A percentile compares a stretch with the other conserved stretches of the same genome.
These are phyloP conservation scores for Drosophila aff. DNA, from an alignment of 1,140 invertebrate species.

Conservation along the genomic window DNA sequence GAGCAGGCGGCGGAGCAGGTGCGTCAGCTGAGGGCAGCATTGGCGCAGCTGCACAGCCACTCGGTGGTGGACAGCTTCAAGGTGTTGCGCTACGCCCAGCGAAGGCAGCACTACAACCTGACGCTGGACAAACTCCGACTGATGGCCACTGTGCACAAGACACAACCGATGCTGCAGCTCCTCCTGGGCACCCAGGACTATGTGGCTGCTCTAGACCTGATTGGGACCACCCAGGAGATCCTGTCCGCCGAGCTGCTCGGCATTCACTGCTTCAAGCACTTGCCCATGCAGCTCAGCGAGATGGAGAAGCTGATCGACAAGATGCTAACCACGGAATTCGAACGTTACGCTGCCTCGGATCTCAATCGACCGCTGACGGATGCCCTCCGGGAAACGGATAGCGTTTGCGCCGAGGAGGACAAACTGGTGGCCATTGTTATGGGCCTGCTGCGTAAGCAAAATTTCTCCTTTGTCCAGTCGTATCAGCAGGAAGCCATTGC, in stretches of 20 bases:
- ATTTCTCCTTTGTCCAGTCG: constrained; percentile 94
- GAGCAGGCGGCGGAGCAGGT: constrained; percentile 93
- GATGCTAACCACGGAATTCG: constrained; percentile 98
- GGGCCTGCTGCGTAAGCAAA: constrained; percentile 93
- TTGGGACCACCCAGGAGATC: constrained; percentile 97
- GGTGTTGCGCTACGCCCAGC: constrained; percentile 89
- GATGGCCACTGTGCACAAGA: constrained; percentile 98
- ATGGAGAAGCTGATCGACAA: constrained; percentile 98
- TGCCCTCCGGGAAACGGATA: constrained; percentile 87
- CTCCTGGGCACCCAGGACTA: constrained; percentile 98
- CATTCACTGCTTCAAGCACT: constrained; percentile 96
- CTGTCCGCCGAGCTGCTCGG: constrained; percentile 94
- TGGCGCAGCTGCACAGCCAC: constrained; percentile 90
- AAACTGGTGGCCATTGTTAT: constrained; percentile 95
- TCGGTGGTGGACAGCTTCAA: constrained; percentile 93
- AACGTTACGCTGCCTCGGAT: constrained; percentile 95
- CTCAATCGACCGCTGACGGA: constrained; percentile 92
- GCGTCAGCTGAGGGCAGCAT: constrained; percentile 89
- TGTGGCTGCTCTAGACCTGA: constrained; percentile 98
- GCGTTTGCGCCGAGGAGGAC: constrained; percentile 91
- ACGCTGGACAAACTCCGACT: constrained; percentile 93
- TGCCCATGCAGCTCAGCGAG: constrained; percentile 98
- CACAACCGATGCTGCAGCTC: constrained; percentile 98
- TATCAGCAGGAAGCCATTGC: constrained; percentile 96
- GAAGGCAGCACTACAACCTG: constrained; percentile 88